Conservation (phyloP, 2,888 invertebrate species). For the Lepidocyrtoides sp. region DNA sequence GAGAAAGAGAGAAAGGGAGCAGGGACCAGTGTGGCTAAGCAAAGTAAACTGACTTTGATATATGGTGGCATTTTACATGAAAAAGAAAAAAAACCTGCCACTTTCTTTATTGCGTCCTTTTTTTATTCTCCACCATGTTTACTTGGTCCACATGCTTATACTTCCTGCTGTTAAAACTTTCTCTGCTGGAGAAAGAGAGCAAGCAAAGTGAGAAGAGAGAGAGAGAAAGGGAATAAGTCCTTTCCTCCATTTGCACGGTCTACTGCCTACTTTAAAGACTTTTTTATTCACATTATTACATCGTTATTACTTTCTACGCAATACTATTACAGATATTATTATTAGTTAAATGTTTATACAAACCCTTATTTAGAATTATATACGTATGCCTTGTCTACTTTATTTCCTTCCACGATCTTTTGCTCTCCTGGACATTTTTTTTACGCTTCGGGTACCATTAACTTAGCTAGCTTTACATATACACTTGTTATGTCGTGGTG, state of each 20-base stretch:
- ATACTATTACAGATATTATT: slow-evolving; percentile 6
- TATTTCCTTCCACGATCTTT: slow-evolving; percentile 9
- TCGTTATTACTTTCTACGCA: slow-evolving; percentile 40
- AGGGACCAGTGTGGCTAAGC: too few species aligned
- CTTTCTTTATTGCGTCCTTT: slow-evolving; percentile 57
- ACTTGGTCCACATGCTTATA: not conserved
- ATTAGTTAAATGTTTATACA: too few species aligned
- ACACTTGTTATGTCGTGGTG: not conserved
- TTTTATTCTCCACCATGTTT: slow-evolving; percentile 20
- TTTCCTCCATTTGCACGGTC: slow-evolving; percentile 28
- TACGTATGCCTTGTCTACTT: not conserved
- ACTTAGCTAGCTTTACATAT: not conserved
- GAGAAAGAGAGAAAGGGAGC: not conserved
- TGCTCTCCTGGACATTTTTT: slow-evolving; percentile 50
- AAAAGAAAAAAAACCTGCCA: slow-evolving; percentile 72
- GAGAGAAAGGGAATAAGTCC: not conserved
- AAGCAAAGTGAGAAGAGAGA: not conserved
- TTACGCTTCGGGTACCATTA: slow-evolving; percentile 53
- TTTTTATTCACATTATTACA: slow-evolving; percentile 55
- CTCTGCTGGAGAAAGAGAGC: not conserved
- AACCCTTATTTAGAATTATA: not conserved
- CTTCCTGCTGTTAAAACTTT: not conserved
- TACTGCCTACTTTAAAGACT: slow-evolving; percentile 57
- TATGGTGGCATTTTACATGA: slow-evolving; percentile 77
- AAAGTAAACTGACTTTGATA: slow-evolving; percentile 69